Evolutionary conservation across 2,888 invertebrate species (phyloP), one percentile per base, ranked within the genome.

Genomic region (Agrilus biguttatus): DNA sequence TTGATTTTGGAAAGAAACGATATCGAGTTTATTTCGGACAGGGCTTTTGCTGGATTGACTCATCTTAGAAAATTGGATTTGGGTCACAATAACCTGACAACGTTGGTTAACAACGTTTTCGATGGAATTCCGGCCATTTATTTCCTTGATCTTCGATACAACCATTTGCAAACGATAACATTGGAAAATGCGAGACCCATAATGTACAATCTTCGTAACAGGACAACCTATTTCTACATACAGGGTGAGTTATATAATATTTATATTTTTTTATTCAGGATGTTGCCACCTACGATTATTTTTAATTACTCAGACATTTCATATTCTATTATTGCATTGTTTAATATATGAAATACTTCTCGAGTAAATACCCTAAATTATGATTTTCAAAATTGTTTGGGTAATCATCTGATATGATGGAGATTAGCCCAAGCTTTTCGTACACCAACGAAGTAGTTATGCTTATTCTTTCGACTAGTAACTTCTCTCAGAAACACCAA

Each of bases 181-280:
- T 78, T 75, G 63, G 80, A 81, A 60, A 83, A 83, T 59, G 74
- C 83, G 55, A 76, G 78, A 61, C 85, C 85, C 47, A 79, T 87
- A 66, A 72, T 83, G 65, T 78, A 78, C 63, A 84, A 83, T 66
- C 74, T 88, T 65, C 79, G 79, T 67, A 81, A 82, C 56, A 72
- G 68, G 54, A 77, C 77, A 59, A 81, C 83, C 63, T 78, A 80
- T 71, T 75, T 88, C 61, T 74, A 79, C 55, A 69, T 87, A 47
- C 79, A 80, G 73, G 83, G 87, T 87, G 70, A 74, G 78, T 74
- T 23, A 43, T 14, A 41, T 40, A 32, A 8, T 28, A 28, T 28
- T 28, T 3, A 28, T 10, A 6, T 17, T 23, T 23, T 23, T 8
- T 8, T 23, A 23, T 23, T 23, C 23, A 23, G 3, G 2, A 3